Percentiles rank a stretch among this genome's conserved stretches.
These are phyloP conservation scores for Pagrus major DNA, from an alignment of 2,113 vertebrate genomes.

Conservation along the genomic window DNA sequence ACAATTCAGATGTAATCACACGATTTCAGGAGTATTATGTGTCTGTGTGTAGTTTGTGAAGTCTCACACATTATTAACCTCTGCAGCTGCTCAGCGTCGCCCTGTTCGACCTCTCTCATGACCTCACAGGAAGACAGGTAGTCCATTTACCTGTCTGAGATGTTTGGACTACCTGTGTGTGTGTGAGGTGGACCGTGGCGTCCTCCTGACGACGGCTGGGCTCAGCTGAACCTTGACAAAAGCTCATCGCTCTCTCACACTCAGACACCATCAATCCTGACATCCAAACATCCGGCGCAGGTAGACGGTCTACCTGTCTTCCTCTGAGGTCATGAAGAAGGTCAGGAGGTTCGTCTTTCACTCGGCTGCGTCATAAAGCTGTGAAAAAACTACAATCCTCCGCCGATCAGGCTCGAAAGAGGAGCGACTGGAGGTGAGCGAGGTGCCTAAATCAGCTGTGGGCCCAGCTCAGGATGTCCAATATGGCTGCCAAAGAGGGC, in stretches of 20 bases:
- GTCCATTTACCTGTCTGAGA: conserved; percentile 27
- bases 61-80: not conserved
- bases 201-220: not conserved
- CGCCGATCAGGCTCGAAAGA: not conserved
- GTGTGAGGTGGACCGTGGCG: not conserved
- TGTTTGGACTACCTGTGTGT: not conserved
- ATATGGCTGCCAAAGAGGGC: conserved; percentile 57
- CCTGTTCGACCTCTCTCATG: conserved; percentile 23
- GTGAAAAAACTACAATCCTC: not conserved
- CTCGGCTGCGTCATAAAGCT: not conserved
- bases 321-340: conserved; percentile 15
- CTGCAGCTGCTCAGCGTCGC: not conserved
- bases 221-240: conserved; percentile 11
- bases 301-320: conserved; percentile 20
- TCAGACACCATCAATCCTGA: conserved; percentile 11
- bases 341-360: not conserved
- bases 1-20: too few relatives aligned
- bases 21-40: too few relatives aligned
- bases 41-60: not conserved
- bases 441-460: not conserved
- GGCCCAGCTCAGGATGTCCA: not conserved
- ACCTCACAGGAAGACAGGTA: conserved; percentile 31
- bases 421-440: not conserved
- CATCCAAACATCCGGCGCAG: conserved; percentile 21
- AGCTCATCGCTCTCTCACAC: not conserved